phyloP scores from a whole-genome alignment of 2,113 vertebrate genomes.

The Cacatua alba region DNA sequence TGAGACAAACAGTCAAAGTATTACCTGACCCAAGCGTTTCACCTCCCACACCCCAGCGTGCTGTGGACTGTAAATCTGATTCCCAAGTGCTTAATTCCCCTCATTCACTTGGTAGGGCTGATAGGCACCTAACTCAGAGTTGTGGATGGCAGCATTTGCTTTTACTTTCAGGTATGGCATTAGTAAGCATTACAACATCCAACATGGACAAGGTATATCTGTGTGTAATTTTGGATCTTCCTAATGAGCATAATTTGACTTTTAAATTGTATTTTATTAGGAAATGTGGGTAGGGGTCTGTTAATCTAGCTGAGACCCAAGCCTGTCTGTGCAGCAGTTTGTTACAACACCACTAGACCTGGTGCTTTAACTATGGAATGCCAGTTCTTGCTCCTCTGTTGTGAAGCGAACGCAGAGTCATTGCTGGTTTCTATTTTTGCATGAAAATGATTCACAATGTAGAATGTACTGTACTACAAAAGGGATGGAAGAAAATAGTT shows the following conservation, averaged over 20 bases:
- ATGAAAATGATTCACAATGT: conserved; percentile 61
- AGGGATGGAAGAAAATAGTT: conserved; percentile 57
- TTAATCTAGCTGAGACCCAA: conserved; percentile 11
- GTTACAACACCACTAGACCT: not conserved
- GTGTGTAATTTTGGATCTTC: not conserved
- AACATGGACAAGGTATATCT: not conserved
- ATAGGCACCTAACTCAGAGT: fast-evolving
- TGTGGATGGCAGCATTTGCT: not conserved
- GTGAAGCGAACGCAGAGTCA: conserved; percentile 14
- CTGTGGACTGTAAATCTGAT: not conserved
- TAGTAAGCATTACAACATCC: not conserved
- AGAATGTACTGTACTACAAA: conserved; percentile 67
- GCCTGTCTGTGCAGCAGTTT: not conserved
- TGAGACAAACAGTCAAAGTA: not conserved
- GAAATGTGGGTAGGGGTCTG: not conserved
- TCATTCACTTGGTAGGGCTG: not conserved
- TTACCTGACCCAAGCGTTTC: not conserved
- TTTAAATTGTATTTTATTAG: not conserved
- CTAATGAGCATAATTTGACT: not conserved
- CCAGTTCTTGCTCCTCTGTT: conserved; percentile 19
- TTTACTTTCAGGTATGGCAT: not conserved
- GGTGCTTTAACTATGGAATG: conserved; percentile 23
- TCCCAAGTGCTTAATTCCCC: not conserved
- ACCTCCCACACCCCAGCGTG: fast-evolving
- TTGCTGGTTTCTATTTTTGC: conserved; percentile 48